Evolutionary conservation across 2,888 invertebrate species (phyloP), one percentile per base, ranked within the genome.

Genomic region (Euzophera pinguis): DNA sequence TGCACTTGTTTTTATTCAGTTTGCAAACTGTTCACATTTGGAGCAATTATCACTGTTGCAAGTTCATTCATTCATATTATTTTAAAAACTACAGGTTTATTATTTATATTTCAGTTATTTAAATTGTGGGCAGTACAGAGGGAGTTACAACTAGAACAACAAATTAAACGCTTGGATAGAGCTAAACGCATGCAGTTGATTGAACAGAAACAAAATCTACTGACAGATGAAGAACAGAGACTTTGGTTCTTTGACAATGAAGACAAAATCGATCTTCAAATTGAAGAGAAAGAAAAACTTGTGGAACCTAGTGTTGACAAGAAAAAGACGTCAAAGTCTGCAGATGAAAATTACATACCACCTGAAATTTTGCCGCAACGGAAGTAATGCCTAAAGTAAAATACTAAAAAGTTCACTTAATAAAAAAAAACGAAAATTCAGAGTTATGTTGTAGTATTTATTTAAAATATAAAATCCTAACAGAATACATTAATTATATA

Each of bases 191-290:
- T 88, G 42, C 75, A 84, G 56, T 62, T 77, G 7, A 79, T 92
- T 58, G 66, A 79, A 63, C 75, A 90, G 43, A 90, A 93, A 55
- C 92, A 93, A 68, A 80, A 91, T 49, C 81, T 91, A 41, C 75
- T 95, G 57, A 63, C 85, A 53, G 81, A 91, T 17, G 69, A 81
- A 42, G 92, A 92, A 68, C 96, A 96, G 69, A 91, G 91, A 61
- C 72, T 94, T 50, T 94, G 94, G 94, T 97, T 95, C 92, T 97
- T 97, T 82, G 95, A 96, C 56, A 94, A 95, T 70, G 93, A 95
- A 73, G 95, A 96, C 38, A 78, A 93, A 64, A 92, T 95, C 62
- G 95, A 96, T 66, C 81, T 96, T 43, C 76, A 92, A 74, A 95
- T 96, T 63, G 93, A 93, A 69, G 80, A 91, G 78, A 73, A 93